Base-by-base conservation (phyloP, 2,113 vertebrate genomes). In the Dasyurus viverrinus region DNA sequence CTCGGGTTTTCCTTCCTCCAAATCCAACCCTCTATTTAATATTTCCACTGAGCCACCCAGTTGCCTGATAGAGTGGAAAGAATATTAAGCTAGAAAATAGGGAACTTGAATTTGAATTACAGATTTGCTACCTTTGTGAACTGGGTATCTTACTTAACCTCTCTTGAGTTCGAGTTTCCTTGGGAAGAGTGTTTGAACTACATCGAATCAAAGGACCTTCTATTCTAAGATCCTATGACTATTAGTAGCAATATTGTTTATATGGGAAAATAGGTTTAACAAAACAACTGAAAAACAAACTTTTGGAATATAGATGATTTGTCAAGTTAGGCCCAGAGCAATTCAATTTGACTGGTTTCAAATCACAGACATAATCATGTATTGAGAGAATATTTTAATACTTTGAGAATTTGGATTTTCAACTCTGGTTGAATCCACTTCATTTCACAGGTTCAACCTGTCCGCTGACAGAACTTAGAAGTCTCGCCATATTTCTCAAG, bases 81-180 rank as follows among this genome's bases (percentile, higher is more conserved):
- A 53, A 57, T 42, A 25, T 22, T 60, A 95, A n/a, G 25, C 12
- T 92, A 54, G 54, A 25, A 90, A 57, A 46, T 92, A 89, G 57
- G 92, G 30, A 8, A 42, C 0, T 8, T 92, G 19, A 42, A 22
- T 95, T 92, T 92, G 47, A 92, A 26, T 89, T 93, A 36, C 76
- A 84, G 89, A 46, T 53, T 84, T 89, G 8, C 19, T 50, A 27
- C 26, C 10, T 92, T 7, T 84, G n/a, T 84, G n/a, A 23, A 36
- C 36, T 84, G 68, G 68, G 1, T 16, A 42, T 22, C 36, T 36
- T 36, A 36, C 60, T 84, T 42, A 42, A 57, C 11, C 90, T 19
- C 92, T 68, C 25, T 57, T 57, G 55, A 93, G 16, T 19, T 3
- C 95, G 55, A 60, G 9, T 92, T 92, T 94, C n/a, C 54, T 93